These are phyloP conservation scores for Nasua narica DNA, from an alignment of 2,797 vertebrate genomes.

Conservation along the genomic window DNA sequence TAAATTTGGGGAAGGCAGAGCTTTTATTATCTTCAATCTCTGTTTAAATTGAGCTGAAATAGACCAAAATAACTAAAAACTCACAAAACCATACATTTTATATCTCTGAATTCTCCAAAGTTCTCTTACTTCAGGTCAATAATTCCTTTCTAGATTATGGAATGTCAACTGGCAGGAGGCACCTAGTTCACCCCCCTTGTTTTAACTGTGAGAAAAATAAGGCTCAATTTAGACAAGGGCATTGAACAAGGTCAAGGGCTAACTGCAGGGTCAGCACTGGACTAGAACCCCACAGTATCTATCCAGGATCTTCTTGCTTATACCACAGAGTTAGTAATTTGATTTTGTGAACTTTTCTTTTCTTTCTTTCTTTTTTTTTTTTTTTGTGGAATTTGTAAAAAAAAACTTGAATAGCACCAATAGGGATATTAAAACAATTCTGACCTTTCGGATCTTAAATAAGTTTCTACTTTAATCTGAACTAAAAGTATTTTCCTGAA, in stretches of 20 bases:
- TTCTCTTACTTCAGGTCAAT: neutral
- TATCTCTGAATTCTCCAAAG: slow-evolving; percentile 18
- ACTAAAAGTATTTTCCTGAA: neutral
- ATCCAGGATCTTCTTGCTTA: neutral
- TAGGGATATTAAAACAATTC: neutral
- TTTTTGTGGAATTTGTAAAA: neutral
- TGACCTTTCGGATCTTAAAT: neutral
- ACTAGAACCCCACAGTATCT: neutral
- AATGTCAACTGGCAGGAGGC: neutral
- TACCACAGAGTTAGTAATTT: neutral
- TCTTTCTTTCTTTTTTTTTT: neutral
- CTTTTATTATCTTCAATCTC: neutral
- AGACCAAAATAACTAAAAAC: slow-evolving; percentile 31
- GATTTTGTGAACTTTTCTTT: neutral
- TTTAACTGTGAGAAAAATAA: neutral
- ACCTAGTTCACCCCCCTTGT: neutral
- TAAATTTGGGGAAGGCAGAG: neutral
- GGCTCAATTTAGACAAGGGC: neutral
- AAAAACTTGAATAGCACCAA: neutral
- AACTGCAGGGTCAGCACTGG: neutral
- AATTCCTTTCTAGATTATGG: neutral
- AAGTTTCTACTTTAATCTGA: slow-evolving; percentile 16
- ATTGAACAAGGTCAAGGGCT: neutral
- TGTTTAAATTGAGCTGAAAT: neutral
- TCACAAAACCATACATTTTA: slow-evolving; percentile 6